Evolutionary conservation across 2,888 invertebrate genomes (phyloP), one percentile per base, ranked within the genome.

Genomic region (Bombylius discolor): DNA sequence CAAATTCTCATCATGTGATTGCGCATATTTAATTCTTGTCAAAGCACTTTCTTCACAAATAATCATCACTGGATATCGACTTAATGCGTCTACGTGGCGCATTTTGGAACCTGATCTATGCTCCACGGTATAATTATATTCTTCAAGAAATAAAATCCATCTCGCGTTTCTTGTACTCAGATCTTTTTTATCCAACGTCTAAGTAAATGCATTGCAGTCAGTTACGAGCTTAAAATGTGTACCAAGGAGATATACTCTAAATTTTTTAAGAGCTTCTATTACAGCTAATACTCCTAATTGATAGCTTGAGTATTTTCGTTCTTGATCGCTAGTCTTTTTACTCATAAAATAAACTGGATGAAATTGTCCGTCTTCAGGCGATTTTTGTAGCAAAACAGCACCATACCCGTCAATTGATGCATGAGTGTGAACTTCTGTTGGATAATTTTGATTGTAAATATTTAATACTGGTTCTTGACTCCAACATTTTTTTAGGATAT

Each of bases 221-320:
- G 61, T 61, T 11, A 63, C 56, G 8, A 63, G 45, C 47, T 62
- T 60, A 47, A 61, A 62, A 5, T 47, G 31, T 47, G 54, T 47
- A 34, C 61, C 60, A 1, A 66, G 47, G 4, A 51, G 32, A n/a
- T 51, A 51, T 32, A 51, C 45, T 32, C 45, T 44, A 45, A 51
- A 51, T 12, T 39, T 36, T 13, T 51, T 51, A 4, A 51, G 11
- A 8, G 51, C 51, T 47, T 56, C 51, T 5, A 58, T 53, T 8
- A 59, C 49, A 9, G 57, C 57, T 4, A 57, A 34, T 23, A 56
- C 57, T 23, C 57, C 59, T 12, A 59, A 23, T 39, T 59, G 57
- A 33, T 57, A 57, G 9, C 36, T 36, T 5, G 56, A 53, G 9
- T 52, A 47, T 31, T 54, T 56, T 32, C 47, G 51, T 14, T 50